phyloP scores from a whole-genome alignment of 1,140 invertebrate genomes.

The Drosophila pectinifera region DNA sequence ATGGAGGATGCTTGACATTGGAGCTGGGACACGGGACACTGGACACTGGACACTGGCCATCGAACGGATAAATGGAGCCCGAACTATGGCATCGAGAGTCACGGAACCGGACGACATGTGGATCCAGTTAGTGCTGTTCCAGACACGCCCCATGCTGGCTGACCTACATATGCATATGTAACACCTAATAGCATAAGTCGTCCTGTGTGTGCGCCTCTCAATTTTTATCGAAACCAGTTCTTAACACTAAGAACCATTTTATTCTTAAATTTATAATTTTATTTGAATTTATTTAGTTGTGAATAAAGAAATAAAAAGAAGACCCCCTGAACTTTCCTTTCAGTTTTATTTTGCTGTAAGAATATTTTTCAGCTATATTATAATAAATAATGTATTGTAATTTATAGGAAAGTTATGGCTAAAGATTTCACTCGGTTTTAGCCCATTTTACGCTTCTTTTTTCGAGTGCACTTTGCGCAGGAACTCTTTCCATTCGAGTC shows the following conservation, averaged over 20 bases:
- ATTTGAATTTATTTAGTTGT: neutral
- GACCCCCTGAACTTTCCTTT: too few species aligned
- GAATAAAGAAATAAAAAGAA: too few species aligned
- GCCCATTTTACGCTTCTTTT: neutral
- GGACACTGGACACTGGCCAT: slow-evolving; percentile 1
- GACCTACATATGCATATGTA: slow-evolving; percentile 76
- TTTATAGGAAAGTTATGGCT: too few species aligned
- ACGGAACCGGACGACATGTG: slow-evolving; percentile 73
- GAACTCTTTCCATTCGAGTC: slow-evolving; percentile 17
- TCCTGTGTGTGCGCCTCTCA: slow-evolving; percentile 14
- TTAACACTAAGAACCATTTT: slow-evolving; percentile 7
- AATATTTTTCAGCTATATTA: too few species aligned
- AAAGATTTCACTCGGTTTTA: neutral
- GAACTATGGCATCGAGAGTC: slow-evolving; percentile 52
- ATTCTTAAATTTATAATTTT: neutral
- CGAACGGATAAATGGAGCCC: slow-evolving; percentile 35
- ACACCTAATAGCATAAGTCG: slow-evolving; percentile 52
- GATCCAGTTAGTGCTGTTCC: slow-evolving; percentile 58
- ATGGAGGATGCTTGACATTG: slow-evolving; percentile 25
- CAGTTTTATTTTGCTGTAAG: too few species aligned
- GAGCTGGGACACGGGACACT: neutral
- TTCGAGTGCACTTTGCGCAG: neutral
- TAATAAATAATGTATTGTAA: too few species aligned
- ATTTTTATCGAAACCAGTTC: slow-evolving; percentile 36
- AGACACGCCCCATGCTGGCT: slow-evolving; percentile 42